phyloP scores from a whole-genome alignment of 1,140 invertebrate species.

The Hypothenemus hampei region DNA sequence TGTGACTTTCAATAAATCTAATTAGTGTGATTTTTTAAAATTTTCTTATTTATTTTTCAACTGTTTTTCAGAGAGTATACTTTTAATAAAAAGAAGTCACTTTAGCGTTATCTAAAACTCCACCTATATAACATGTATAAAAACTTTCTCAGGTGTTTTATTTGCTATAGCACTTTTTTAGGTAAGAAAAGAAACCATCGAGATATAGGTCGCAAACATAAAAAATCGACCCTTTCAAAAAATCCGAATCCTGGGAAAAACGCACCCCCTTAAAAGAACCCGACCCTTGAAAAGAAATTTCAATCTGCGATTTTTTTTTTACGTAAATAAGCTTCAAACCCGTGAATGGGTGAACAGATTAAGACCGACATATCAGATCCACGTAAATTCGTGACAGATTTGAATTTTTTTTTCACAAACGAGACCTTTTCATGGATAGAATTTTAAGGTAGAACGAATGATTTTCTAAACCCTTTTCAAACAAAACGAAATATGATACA shows the following conservation, averaged over 20 bases:
- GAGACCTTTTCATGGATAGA: neutral
- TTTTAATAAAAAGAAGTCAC: too few relatives aligned
- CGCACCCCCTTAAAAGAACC: slow-evolving; percentile 1
- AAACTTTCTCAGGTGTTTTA: too few relatives aligned
- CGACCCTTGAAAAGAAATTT: slow-evolving; percentile 3
- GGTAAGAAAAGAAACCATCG: too few relatives aligned
- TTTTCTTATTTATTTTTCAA: too few relatives aligned
- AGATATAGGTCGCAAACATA: too few relatives aligned
- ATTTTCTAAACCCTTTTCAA: slow-evolving; percentile 1
- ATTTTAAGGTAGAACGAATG: slow-evolving; percentile 12
- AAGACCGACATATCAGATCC: slow-evolving; percentile 5
- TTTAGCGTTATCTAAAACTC: too few relatives aligned
- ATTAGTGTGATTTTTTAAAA: too few relatives aligned
- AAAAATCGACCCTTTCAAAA: slow-evolving; percentile 8
- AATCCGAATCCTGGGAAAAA: slow-evolving; percentile 18
- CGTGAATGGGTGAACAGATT: slow-evolving; percentile 6
- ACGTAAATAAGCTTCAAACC: slow-evolving; percentile 6
- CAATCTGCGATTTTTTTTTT: slow-evolving; percentile 11
- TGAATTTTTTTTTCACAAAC: slow-evolving; percentile 7
- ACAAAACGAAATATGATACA: neutral
- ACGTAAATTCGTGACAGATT: slow-evolving; percentile 13
- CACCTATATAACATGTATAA: too few relatives aligned
- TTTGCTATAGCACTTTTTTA: too few relatives aligned
- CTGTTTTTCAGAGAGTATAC: too few relatives aligned
- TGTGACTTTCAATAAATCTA: too few relatives aligned